Conservation (phyloP, 1,140 invertebrate species). For the Octopus sinensis region DNA sequence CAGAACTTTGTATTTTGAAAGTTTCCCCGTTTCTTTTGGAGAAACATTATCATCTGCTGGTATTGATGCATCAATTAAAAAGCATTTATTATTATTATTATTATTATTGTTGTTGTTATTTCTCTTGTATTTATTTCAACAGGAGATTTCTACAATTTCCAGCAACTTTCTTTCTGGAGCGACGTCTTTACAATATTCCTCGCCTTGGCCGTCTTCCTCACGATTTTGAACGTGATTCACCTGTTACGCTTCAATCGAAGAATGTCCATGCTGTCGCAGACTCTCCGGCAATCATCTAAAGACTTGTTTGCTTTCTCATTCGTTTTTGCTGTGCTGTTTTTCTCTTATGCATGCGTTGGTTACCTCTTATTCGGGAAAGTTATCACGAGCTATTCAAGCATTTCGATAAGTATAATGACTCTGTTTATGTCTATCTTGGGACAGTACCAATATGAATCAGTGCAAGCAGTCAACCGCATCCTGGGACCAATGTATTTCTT, state of each 20-base stretch:
- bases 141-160: constrained; percentile 45
- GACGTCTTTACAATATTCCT: constrained; percentile 57
- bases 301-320: constrained; percentile 52
- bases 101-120: too few species aligned
- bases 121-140: constrained; percentile 15
- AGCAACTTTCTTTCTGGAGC: constrained; percentile 41
- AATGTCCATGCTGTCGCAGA: constrained; percentile 55
- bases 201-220: constrained; percentile 58
- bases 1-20: too few species aligned
- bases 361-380: constrained; percentile 57
- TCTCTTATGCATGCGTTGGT: constrained; percentile 52
- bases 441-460: constrained; percentile 27
- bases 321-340: constrained; percentile 47
- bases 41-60: too few species aligned
- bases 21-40: too few species aligned
- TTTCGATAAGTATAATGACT: constrained; percentile 47
- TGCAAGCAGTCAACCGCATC: constrained; percentile 31
- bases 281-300: constrained; percentile 44
- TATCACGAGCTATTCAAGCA: constrained; percentile 56
- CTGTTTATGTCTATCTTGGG: constrained; percentile 41
- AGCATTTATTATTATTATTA: too few species aligned
- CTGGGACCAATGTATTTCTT: constrained; percentile 59
- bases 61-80: too few species aligned
- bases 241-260: constrained; percentile 61
- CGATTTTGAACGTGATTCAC: constrained; percentile 59